A percentile compares a stretch with the other conserved stretches of the same genome.
Evolutionary conservation across 2,113 vertebrate genomes (phyloP).

Genomic region (Pedetes capensis): DNA sequence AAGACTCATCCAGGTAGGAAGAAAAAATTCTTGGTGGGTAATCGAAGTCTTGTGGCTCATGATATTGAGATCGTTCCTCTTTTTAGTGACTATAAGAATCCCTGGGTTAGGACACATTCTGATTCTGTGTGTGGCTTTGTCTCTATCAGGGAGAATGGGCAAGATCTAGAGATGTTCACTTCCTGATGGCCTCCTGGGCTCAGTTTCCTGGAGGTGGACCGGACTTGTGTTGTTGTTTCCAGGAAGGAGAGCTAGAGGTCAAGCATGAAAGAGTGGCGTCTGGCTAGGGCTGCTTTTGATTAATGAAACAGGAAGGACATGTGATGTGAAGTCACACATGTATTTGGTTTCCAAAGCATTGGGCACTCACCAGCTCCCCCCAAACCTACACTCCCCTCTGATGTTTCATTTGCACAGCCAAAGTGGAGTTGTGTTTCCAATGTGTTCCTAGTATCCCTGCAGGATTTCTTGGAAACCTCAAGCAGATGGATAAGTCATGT

Average conservation of each 20-base stretch:
- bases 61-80: neutral
- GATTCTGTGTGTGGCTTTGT: neutral
- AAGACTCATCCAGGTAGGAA: neutral
- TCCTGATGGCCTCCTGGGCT: neutral
- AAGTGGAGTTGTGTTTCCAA: constrained; percentile 24
- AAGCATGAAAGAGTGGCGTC: constrained; percentile 14
- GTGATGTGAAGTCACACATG: neutral
- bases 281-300: neutral
- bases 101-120: neutral
- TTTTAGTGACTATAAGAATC: neutral
- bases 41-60: neutral
- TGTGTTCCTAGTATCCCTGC: constrained; percentile 14
- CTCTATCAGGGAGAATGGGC: neutral
- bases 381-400: neutral
- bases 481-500: constrained; percentile 40
- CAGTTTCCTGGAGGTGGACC: neutral
- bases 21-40: neutral
- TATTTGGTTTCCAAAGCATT: neutral
- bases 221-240: neutral
- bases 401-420: neutral
- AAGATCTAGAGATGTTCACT: neutral
- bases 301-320: constrained; percentile 11
- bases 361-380: neutral
- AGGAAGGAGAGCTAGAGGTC: neutral
- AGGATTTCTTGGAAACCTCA: constrained; percentile 54